Evolutionary conservation across 2,797 vertebrate genomes (phyloP).

Genomic region (Urocyon cinereoargenteus): DNA sequence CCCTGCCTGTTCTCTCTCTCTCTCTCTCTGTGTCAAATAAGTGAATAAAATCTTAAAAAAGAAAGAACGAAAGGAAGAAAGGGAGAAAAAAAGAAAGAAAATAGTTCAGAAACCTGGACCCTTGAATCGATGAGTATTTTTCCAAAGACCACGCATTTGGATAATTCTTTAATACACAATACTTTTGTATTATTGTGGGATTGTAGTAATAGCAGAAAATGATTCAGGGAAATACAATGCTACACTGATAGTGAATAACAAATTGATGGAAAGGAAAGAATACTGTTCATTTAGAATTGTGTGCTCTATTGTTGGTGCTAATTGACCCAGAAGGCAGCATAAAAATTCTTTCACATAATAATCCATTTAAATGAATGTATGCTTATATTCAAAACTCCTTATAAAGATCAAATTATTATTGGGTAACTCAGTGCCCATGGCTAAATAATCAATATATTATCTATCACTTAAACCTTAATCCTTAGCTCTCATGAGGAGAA

Average conservation of each 20-base stretch:
- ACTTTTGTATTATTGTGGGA: conserved; percentile 35
- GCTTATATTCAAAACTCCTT: conserved; percentile 36
- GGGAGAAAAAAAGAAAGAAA: too few relatives aligned
- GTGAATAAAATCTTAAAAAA: too few relatives aligned
- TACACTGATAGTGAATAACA: conserved; percentile 8
- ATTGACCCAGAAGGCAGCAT: not conserved
- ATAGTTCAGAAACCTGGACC: too few relatives aligned
- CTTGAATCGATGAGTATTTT: conserved; percentile 45
- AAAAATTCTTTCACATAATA: conserved; percentile 10
- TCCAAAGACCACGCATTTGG: conserved; percentile 53
- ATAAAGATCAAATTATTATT: conserved; percentile 56
- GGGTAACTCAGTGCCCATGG: not conserved
- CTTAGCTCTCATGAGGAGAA: conserved; percentile 11
- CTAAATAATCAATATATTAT: conserved; percentile 28
- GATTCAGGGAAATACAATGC: conserved; percentile 2
- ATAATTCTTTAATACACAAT: conserved; percentile 58
- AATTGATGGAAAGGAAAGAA: conserved; percentile 2
- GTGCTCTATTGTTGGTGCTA: not conserved
- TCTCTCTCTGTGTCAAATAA: too few relatives aligned
- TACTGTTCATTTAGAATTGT: not conserved
- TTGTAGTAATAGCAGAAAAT: conserved; percentile 59
- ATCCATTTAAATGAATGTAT: conserved; percentile 49
- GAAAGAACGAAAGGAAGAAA: too few relatives aligned
- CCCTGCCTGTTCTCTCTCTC: too few relatives aligned
- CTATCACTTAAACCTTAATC: conserved; percentile 43